A percentile compares a stretch with the other conserved stretches of the same genome.
Conservation (phyloP, 2,113 vertebrate genomes). For the Campylomormyrus numenius region DNA sequence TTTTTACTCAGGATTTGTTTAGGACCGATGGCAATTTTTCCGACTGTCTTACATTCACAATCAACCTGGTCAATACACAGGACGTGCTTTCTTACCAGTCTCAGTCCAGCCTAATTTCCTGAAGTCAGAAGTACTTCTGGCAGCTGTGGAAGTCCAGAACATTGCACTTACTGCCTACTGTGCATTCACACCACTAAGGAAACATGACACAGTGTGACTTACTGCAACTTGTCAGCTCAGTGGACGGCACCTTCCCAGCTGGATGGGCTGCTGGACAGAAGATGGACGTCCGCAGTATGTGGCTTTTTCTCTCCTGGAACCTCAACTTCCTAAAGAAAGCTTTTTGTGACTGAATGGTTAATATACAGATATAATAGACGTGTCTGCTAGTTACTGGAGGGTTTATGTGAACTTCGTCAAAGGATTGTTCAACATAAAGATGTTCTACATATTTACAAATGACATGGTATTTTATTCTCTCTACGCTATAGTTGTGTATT, state of each 20-base stretch:
- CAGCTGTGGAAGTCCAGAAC: constrained; percentile 19
- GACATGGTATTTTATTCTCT: not conserved
- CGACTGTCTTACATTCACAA: not conserved
- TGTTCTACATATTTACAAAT: not conserved
- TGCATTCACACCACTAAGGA: not conserved
- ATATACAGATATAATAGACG: not conserved
- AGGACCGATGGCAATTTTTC: not conserved
- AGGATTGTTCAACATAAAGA: not conserved
- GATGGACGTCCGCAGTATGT: not conserved
- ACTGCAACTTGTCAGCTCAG: not conserved
- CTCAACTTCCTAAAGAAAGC: not conserved
- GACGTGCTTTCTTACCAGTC: not conserved
- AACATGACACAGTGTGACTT: not conserved
- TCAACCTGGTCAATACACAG: not conserved
- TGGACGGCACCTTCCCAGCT: not conserved
- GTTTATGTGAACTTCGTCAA: not conserved
- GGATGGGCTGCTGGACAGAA: not conserved
- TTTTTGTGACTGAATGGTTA: not conserved
- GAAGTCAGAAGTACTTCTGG: not conserved
- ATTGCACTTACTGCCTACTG: constrained; percentile 11
- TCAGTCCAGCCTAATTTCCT: not conserved
- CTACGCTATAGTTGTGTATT: not conserved
- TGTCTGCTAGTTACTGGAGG: not conserved
- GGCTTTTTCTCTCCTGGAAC: not conserved
- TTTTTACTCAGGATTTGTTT: not conserved